Base-by-base conservation (phyloP, 2,888 invertebrate species). In the Synanthedon vespiformis region DNA sequence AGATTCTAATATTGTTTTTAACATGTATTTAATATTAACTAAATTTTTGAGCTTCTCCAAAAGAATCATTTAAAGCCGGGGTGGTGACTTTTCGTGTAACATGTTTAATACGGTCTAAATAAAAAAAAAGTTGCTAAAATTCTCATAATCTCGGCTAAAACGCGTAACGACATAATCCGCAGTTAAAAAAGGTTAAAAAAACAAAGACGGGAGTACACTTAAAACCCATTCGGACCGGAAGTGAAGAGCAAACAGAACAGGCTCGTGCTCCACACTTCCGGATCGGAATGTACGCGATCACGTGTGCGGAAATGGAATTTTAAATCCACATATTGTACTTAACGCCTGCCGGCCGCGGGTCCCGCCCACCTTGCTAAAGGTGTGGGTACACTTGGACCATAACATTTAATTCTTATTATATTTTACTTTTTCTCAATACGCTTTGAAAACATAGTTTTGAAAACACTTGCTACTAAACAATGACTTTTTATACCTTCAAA, bases 251-350 rank as follows among this genome's bases (percentile, higher is more conserved):
- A 59, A 61, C 58, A 58, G 53, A 50, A 52, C 13, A 58, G 61
- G 64, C 63, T 61, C 56, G 52, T 56, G 40, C 48, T 22, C 56
- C 61, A 62, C 57, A 63, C 63, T 58, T 59, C 73, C 77, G 73
- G 75, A 69, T 73, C 74, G 77, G 75, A 82, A 78, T 70, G 71
- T 69, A 70, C 68, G 70, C 68, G 78, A 80, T 77, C 81, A 74
- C 76, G 76, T 72, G 55, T 63, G 55, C 72, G 80, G 81, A 81
- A 83, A 84, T 82, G 78, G 82, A 82, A 82, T 83, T 83, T 83
- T 82, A 82, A 84, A 84, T 81, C 73, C 67, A 62, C 72, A 72
- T 73, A 70, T 75, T 74, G 76, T 74, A 68, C 70, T 75, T 77
- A 73, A 66, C 62, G 62, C 61, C 53, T 41, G 54, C 22, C 18